phyloP scores from a whole-genome alignment of 2,797 vertebrate genomes.

The Hapalemur alaotrensis region DNA sequence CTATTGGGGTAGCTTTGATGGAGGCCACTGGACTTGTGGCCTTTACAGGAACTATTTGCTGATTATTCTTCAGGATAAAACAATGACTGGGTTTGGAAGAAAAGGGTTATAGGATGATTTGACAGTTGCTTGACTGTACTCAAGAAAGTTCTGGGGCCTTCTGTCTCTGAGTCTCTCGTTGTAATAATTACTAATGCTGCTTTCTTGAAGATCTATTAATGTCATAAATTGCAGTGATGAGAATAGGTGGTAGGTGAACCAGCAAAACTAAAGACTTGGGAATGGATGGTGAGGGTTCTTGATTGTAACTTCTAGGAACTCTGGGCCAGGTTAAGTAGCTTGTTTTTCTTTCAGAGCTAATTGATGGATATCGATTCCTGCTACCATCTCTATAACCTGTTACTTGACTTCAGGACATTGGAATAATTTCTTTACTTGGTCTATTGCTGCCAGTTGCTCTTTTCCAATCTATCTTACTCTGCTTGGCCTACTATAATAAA shows the following conservation, averaged over 20 bases:
- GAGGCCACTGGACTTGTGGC: neutral
- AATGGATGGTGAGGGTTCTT: conserved; percentile 6
- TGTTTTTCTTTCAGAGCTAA: neutral
- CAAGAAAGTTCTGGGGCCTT: neutral
- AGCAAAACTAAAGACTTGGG: neutral
- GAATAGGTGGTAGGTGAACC: neutral
- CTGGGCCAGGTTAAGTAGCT: neutral
- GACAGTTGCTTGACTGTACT: neutral
- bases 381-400: neutral
- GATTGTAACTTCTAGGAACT: neutral
- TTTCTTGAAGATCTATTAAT: conserved; percentile 13
- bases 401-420: neutral
- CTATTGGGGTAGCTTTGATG: neutral
- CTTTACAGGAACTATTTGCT: neutral
- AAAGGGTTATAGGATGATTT: neutral
- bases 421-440: neutral
- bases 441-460: neutral
- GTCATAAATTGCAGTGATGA: neutral
- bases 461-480: neutral
- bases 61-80: neutral
- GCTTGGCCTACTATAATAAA: neutral
- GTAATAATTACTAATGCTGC: conserved; percentile 7
- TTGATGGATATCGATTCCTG: neutral
- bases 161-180: neutral
- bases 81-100: neutral